Conservation (phyloP, 2,113 vertebrate genomes). For the Petrocephalus zakoni region DNA sequence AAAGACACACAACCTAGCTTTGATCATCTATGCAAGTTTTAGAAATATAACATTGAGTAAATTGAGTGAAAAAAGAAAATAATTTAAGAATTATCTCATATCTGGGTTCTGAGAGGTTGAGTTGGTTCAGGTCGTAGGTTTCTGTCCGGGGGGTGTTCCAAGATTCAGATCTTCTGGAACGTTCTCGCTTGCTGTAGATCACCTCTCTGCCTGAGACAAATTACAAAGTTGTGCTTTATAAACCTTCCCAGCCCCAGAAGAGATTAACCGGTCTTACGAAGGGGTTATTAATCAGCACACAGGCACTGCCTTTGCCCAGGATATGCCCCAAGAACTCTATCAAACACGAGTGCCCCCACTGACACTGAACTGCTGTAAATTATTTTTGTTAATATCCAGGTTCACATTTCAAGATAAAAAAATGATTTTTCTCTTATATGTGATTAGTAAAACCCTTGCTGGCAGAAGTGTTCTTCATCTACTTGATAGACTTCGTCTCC, state of each 20-base stretch:
- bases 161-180: not conserved
- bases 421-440: not conserved
- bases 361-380: not conserved
- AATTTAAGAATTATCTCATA: not conserved
- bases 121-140: not conserved
- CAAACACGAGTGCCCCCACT: not conserved
- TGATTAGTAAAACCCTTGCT: not conserved
- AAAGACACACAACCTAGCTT: not conserved
- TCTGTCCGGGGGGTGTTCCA: not conserved
- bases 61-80: not conserved
- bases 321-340: not conserved
- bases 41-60: not conserved
- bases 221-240: not conserved
- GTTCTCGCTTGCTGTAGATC: not conserved
- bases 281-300: conserved; percentile 1
- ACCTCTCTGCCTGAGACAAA: not conserved
- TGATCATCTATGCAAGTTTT: not conserved
- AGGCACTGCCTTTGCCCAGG: not conserved
- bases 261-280: not conserved
- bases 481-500: not conserved
- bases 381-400: not conserved
- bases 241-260: not conserved
- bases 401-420: not conserved
- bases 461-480: not conserved
- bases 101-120: not conserved